phyloP scores from a whole-genome alignment of 2,113 vertebrate species.

The Pelusios castaneus region DNA sequence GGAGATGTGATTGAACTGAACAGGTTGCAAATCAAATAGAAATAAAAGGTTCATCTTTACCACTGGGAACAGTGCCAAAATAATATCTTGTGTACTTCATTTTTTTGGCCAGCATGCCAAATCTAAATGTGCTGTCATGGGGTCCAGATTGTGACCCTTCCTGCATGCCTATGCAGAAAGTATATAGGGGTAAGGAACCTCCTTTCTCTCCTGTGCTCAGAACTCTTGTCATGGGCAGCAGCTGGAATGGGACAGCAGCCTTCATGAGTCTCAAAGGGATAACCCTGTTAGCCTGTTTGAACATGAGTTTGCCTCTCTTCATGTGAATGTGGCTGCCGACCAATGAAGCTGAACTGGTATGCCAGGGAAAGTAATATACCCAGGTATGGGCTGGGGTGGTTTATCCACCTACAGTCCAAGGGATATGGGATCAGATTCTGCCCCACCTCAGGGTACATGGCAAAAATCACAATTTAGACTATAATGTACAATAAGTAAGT shows the following conservation, averaged over 20 bases:
- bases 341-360: too few species aligned
- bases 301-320: neutral
- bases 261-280: neutral
- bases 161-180: neutral
- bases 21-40: neutral
- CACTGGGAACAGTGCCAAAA: neutral
- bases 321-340: neutral
- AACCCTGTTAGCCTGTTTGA: too few species aligned
- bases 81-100: neutral
- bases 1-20: neutral
- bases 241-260: neutral
- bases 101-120: neutral
- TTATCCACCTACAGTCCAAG: neutral
- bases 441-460: neutral
- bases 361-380: neutral
- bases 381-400: neutral
- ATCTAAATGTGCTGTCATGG: neutral
- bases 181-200: neutral
- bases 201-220: neutral
- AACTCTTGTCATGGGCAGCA: neutral
- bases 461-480: neutral
- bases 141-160: neutral
- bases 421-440: accelerated
- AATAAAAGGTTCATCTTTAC: neutral
- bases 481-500: neutral